Base-by-base conservation (phyloP, 2,113 vertebrate genomes). In the Catharus fuscescens region DNA sequence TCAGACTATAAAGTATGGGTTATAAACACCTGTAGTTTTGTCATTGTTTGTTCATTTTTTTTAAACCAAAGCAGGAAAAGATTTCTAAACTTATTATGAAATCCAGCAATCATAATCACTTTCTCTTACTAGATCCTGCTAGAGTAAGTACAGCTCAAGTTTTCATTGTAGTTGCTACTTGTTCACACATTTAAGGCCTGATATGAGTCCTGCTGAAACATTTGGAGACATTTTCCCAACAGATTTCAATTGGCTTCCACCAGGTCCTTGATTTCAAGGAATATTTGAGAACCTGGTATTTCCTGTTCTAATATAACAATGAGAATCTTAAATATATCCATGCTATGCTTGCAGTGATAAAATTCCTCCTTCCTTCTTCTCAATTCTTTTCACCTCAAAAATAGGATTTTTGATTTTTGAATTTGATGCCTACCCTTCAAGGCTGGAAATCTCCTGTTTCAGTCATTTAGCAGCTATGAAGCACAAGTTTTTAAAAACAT, bases 11-110 rank as follows among this genome's bases (percentile, higher is more conserved):
- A 91, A 94, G n/a, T 47, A 54, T 16, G 17, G 52, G 52, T 93
- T 78, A 90, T 80, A 91, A 95, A 78, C 83, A 88, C 88, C 69
- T 88, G 21, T 67, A 52, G 19, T 86, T 80, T 84, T 83, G 47
- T 59, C 34, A 60, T 25, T 70, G 38, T 86, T 92, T 14, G 13
- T 54, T 62, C 19, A 13, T 34, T 69, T 70, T 70, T 86, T 76
- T 70, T 9, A 77, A 95, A 67, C 5, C 13, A 57, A 88, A 71
- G 28, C 23, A 64, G 31, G 23, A 61, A 64, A 86, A 80, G 2
- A 36, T 74, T 91, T 89, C 67, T 74, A 42, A 83, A 77, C 18
- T 80, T 86, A 38, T 44, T 66, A 80, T 29, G 64, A 86, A 90
- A 90, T 70, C 44, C 56, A 88, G 50, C 48, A 62, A 91, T 77